Base-by-base conservation (phyloP, 2,888 invertebrate genomes). In the Apamea anceps region DNA sequence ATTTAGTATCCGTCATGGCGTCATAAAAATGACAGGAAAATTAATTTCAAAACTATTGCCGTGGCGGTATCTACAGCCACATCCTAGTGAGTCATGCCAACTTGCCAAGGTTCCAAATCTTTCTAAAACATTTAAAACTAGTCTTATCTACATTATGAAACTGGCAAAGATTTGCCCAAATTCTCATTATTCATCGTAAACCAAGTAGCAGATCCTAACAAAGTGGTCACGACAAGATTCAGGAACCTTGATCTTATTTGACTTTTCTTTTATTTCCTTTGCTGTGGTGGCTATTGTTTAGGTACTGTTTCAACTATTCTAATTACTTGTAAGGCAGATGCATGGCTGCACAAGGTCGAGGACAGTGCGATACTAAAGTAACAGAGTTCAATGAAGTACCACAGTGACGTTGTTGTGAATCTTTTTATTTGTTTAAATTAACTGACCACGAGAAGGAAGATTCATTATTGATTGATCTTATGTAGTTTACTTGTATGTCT, bases 261-360 rank as follows among this genome's bases (percentile, higher is more conserved):
- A 13, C 2, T 42, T 42, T 62, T 18, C n/a, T 66, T 51, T 82
- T 57, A 42, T 51, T 42, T 66, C 21, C 21, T 8, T 42, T 57
- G 15, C 57, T 54, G 51, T 54, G 42, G 45, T 32, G 2, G 37
- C 45, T 62, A 54, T 25, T 62, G 45, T 75, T 57, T 6, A n/a
- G n/a, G n/a, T n/a, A 54, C n/a, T 62, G n/a, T 75, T 37, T 6
- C 13, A 45, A 28, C 37, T 84, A 28, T 62, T n/a, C 10, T 76
- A 71, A 81, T 72, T 72, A 45, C 32, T 57, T 37, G 42, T 45
- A 63, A 85, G 73, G n/a, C 18, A 25, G 54, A 2, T 32, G 51
- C 68, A 68, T 37, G 25, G n/a, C 57, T n/a, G 48, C 72, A 32
- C 37, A 28, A 28, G 28, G 28, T 37, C 62, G 67, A 62, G 37